A percentile compares a stretch with the other conserved stretches of the same genome.
Conservation (phyloP, 2,113 vertebrate genomes). For the Steatornis caripensis region DNA sequence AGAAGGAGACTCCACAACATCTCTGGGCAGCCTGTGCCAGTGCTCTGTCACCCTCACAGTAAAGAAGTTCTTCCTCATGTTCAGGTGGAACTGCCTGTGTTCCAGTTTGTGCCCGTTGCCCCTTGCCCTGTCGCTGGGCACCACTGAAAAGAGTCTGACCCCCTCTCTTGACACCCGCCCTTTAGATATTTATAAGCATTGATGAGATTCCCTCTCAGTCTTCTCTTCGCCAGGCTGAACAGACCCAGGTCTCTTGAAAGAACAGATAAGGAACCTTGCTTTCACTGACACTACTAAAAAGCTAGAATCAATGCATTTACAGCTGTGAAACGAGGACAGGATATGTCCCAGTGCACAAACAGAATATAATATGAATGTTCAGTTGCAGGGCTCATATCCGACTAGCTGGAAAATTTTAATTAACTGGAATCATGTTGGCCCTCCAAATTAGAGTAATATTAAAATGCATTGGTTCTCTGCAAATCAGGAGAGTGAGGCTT, state of each 20-base stretch:
- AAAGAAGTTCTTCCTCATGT: no score
- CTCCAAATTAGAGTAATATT: not conserved
- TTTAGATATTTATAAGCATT: no score
- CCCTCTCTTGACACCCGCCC: no score
- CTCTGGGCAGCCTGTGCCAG: no score
- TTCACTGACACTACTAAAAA: not conserved
- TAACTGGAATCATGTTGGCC: not conserved
- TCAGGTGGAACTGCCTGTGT: no score
- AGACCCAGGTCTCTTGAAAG: not conserved
- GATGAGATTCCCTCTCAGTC: no score
- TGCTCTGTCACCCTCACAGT: no score
- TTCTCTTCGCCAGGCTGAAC: no score
- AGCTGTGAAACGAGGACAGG: not conserved
- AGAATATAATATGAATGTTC: not conserved
- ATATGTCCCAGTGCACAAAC: not conserved
- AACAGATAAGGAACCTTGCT: not conserved
- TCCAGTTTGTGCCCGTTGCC: no score
- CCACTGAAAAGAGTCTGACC: no score
- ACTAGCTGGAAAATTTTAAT: not conserved
- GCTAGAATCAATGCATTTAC: not conserved
- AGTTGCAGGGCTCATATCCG: not conserved
- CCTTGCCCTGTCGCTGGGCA: no score
- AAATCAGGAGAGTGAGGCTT: not conserved
- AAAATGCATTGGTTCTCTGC: not conserved
- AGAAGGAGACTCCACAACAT: no score